Conservation (phyloP, 2,888 invertebrate species). For the Hoplodrina blanda region DNA sequence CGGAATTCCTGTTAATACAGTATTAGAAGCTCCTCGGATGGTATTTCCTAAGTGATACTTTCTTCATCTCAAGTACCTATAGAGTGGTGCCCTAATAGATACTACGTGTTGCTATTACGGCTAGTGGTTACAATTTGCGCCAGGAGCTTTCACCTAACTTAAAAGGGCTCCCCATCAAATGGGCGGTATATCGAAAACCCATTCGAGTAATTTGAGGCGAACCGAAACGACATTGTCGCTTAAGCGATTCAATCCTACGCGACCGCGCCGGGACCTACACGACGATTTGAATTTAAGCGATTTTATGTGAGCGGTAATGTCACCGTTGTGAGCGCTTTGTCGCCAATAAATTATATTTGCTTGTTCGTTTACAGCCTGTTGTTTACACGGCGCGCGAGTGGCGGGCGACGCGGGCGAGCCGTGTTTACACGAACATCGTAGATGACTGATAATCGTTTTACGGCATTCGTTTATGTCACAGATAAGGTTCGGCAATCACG, state of each 20-base stretch:
- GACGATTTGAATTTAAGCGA: conserved; percentile 83
- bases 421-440: conserved; percentile 60
- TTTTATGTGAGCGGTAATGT: conserved; percentile 71
- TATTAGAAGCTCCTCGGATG: conserved; percentile 39
- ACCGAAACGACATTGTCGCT: conserved; percentile 84
- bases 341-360: conserved; percentile 63
- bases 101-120: conserved; percentile 71
- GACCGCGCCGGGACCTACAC: conserved; percentile 79
- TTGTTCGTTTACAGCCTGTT: conserved; percentile 57
- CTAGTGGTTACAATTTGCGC: conserved; percentile 76
- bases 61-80: conserved; percentile 63
- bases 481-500: conserved; percentile 62
- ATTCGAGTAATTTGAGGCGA: conserved; percentile 87
- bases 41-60: conserved; percentile 60
- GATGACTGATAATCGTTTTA: conserved; percentile 68
- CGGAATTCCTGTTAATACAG: conserved; percentile 46
- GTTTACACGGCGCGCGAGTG: conserved; percentile 50
- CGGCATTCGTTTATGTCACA: conserved; percentile 63
- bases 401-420: conserved; percentile 14
- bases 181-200: conserved; percentile 86
- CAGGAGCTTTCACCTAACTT: conserved; percentile 73
- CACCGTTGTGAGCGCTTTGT: conserved; percentile 64
- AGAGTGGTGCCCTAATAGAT: conserved; percentile 63
- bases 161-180: conserved; percentile 79
- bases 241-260: conserved; percentile 86